Base-by-base conservation (phyloP, 2,797 vertebrate species). In the Melanotaenia parkinsoni region DNA sequence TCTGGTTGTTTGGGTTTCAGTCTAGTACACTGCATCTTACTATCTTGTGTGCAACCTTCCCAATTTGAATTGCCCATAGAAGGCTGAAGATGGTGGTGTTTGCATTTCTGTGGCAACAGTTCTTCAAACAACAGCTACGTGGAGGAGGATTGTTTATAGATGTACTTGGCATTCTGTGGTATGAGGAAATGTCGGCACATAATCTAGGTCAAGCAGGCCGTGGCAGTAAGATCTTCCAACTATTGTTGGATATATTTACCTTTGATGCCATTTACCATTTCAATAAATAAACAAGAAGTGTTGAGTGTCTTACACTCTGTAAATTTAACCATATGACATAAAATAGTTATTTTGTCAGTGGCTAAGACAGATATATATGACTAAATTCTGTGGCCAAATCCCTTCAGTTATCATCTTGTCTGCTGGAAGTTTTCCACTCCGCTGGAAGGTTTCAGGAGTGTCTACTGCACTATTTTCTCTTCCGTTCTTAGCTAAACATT, bases 71-170 rank as follows among this genome's bases (percentile, higher is more conserved):
- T 87, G 83, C 65, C 78, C 78, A 58, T 81, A 81, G 51, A 88
- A 88, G 87, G 87, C 72, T 7, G n/a, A 72, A 72, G 67, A 87
- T 60, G 77, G 77, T 20, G 58, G 30, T 91, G 89, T 92, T 91
- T 92, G 86, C 84, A 84, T 91, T 88, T 92, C 84, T 90, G 87
- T 73, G 85, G 86, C 70, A 86, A 76, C 72, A n/a, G 69, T 68
- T 87, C 79, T 88, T 80, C 68, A 90, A 90, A 90, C 88, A 89
- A 71, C 81, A 63, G 87, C 88, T 84, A 81, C 85, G 78, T 76
- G 75, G 74, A 84, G 82, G 72, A 74, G 86, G 75, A 69, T 74
- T 88, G 85, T 88, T 89, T 89, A 83, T 84, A 86, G 85, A 89
- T 89, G 85, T 83, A 79, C 78, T 91, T 85, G 87, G 84, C 69